These are phyloP conservation scores for Torymus texanus DNA, from an alignment of 2,888 invertebrate species.

Conservation along the genomic window DNA sequence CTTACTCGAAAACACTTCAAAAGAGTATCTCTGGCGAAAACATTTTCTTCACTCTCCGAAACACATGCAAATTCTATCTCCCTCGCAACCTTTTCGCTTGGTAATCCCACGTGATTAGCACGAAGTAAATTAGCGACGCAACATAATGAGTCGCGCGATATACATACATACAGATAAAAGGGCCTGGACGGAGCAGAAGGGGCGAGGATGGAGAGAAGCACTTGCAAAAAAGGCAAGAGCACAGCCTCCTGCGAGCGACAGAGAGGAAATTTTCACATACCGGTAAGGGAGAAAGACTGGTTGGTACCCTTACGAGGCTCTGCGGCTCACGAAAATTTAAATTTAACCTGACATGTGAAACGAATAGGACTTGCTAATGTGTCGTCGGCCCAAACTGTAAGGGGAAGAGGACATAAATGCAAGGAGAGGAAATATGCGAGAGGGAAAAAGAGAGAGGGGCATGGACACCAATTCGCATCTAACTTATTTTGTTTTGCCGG, in stretches of 20 bases:
- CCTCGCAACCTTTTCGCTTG: not conserved
- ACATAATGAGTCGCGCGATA: constrained; percentile 37
- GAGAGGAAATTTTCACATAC: constrained; percentile 35
- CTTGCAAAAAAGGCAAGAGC: not conserved
- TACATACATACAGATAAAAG: constrained; percentile 8
- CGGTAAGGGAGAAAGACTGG: not conserved
- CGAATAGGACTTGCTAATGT: constrained; percentile 62
- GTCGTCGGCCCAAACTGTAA: not conserved
- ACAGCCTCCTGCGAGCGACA: constrained; percentile 12
- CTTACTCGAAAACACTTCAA: not conserved
- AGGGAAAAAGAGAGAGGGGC: constrained; percentile 20
- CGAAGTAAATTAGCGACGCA: constrained; percentile 41
- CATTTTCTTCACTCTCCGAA: not conserved
- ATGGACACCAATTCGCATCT: constrained; percentile 46
- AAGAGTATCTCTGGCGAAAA: constrained; percentile 9
- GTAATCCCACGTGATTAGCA: constrained; percentile 38
- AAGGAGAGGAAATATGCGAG: not conserved
- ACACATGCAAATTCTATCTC: constrained; percentile 2
- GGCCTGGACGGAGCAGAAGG: not conserved
- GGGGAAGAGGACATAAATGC: constrained; percentile 19
- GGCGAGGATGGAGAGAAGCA: constrained; percentile 4
- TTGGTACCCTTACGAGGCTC: constrained; percentile 38
- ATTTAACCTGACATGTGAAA: constrained; percentile 58
- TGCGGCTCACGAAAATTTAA: constrained; percentile 53
- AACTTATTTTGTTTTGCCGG: constrained; percentile 43